A percentile compares a stretch with the other conserved stretches of the same genome.
Conservation (phyloP, 1,140 invertebrate species). For the Linepithema humile region DNA sequence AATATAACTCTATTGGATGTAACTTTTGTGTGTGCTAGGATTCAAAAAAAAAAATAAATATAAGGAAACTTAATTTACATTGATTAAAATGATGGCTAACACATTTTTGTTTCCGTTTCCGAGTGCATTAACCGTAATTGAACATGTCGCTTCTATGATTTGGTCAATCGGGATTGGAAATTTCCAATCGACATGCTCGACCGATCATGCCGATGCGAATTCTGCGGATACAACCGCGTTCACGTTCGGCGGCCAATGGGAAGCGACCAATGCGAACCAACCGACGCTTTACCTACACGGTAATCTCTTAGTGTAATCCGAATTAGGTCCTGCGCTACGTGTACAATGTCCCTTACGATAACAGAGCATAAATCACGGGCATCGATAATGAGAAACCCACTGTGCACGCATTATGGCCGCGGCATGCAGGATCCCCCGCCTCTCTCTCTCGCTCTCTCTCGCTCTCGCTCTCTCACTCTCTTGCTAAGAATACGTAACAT, state of each 20-base stretch:
- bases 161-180: constrained; percentile 7
- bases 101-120: neutral
- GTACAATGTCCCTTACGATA: constrained; percentile 77
- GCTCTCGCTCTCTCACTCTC: no score
- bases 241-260: constrained; percentile 38
- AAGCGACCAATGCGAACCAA: constrained; percentile 51
- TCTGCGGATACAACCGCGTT: constrained; percentile 50
- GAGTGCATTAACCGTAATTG: neutral
- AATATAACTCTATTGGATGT: no score
- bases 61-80: neutral
- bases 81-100: neutral
- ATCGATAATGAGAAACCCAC: constrained; percentile 74
- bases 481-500: constrained; percentile 49
- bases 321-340: constrained; percentile 75
- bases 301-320: constrained; percentile 78
- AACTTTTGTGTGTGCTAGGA: no score
- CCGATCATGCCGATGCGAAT: constrained; percentile 39
- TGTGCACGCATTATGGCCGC: constrained; percentile 54
- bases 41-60: neutral
- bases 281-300: constrained; percentile 71
- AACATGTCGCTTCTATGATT: neutral
- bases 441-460: no score
- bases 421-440: neutral
- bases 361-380: constrained; percentile 78
- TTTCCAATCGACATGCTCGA: constrained; percentile 39